Conservation (phyloP, 2,113 vertebrate species). For the Ranitomeya variabilis region DNA sequence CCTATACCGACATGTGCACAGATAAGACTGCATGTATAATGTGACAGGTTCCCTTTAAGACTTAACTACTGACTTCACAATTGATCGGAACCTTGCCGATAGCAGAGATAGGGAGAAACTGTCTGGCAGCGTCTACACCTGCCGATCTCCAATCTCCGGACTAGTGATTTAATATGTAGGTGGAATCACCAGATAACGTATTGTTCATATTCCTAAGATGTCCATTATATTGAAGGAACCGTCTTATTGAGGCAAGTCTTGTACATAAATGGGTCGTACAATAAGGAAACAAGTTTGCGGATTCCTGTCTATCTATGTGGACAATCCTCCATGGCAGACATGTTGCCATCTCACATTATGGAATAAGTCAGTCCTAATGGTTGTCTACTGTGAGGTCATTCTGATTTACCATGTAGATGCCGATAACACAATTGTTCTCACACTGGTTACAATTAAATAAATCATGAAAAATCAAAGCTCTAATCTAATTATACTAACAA, state of each 20-base stretch:
- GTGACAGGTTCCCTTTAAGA: background rate
- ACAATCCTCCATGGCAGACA: no score
- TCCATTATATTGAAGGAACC: background rate
- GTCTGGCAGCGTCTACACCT: background rate
- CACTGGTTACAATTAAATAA: no score
- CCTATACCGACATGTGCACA: no score
- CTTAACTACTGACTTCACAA: background rate
- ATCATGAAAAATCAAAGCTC: background rate
- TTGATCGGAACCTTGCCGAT: background rate
- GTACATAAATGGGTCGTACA: background rate
- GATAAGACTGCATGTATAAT: no score
- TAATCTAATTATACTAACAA: background rate
- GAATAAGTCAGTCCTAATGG: no score
- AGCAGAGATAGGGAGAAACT: background rate
- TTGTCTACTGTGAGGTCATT: background rate
- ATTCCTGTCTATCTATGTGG: no score
- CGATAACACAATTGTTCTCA: background rate
- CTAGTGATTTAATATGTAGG: background rate
- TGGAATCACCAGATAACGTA: background rate
- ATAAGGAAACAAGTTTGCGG: no score
- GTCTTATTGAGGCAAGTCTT: background rate
- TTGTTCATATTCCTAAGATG: background rate
- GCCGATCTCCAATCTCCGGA: background rate
- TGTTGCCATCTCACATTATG: no score
- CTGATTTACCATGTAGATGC: background rate